Evolutionary conservation across 2,797 vertebrate species (phyloP), one percentile per base, ranked within the genome.

Genomic region (Hirundo rustica): DNA sequence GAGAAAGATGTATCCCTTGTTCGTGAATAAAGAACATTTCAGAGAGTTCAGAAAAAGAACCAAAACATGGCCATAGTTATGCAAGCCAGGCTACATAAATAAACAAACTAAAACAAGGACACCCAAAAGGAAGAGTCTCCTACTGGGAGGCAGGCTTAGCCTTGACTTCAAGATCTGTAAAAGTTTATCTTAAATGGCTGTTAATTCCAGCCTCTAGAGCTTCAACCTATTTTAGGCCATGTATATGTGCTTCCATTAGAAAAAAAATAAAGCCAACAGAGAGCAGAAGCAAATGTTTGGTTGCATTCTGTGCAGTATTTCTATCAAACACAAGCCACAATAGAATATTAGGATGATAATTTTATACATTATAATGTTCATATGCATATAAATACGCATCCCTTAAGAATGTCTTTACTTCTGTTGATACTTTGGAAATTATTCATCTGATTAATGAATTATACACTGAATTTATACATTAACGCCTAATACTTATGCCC

Each of bases 381-480:
- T 78, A 95, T 94, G 72, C 95, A 79, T 91, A 95, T 74, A 94
- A 94, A 92, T 55, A 60, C 13, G 2, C 1, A n/a, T 95, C 93
- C 95, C 94, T 91, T 77, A 96, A 94, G 95, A 97, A 36, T 64
- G 87, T 75, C 84, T 81, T 65, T 85, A 95, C 82, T 96, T 97
- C 82, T 96, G 88, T 73, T 92, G 88, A 94, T 67, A 75, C 72
- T 92, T 87, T 40, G 89, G 94, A 92, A 73, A 78, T 94, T 92
- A 95, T 96, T 97, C 88, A 96, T 94, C 70, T 82, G 89, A 94
- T 93, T 89, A 95, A 91, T 97, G 89, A 97, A 95, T 96, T 93
- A 78, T 96, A 93, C 62, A 92, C 85, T 92, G 70, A 94, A 96
- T 95, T 92, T 95, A 93, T 89, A 95, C 38, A 90, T 90, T 95